Conservation (phyloP, 2,888 invertebrate species). For the Parnassius mnemosyne region DNA sequence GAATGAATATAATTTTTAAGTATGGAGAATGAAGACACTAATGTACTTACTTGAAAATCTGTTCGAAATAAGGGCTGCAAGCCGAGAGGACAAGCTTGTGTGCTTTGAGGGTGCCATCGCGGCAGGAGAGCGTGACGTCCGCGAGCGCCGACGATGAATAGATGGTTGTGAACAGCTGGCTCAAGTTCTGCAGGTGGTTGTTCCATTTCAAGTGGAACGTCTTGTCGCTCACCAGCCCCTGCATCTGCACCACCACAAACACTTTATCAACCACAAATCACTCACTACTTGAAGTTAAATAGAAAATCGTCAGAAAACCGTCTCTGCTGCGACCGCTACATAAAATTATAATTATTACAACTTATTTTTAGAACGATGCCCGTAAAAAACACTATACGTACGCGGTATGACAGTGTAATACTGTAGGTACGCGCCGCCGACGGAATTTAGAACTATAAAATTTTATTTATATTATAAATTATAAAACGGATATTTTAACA, state of each 20-base stretch:
- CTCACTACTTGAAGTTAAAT: slow-evolving; percentile 63
- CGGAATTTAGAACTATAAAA: slow-evolving; percentile 76
- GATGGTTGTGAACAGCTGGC: slow-evolving; percentile 84
- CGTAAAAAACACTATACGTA: slow-evolving; percentile 81
- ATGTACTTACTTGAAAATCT: slow-evolving; percentile 81
- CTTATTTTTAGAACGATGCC: slow-evolving; percentile 82
- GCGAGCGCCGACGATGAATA: slow-evolving; percentile 85
- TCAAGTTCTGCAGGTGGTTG: slow-evolving; percentile 86
- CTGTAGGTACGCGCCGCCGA: slow-evolving; percentile 78
- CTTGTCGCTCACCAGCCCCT: slow-evolving; percentile 82
- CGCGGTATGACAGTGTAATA: slow-evolving; percentile 80
- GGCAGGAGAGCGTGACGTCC: slow-evolving; percentile 86
- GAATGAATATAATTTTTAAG: background rate
- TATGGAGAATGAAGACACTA: background rate
- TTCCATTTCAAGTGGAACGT: slow-evolving; percentile 87
- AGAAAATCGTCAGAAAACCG: slow-evolving; percentile 74
- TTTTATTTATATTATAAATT: slow-evolving; percentile 69
- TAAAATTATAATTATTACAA: slow-evolving; percentile 81
- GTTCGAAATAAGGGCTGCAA: slow-evolving; percentile 88
- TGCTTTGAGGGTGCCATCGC: slow-evolving; percentile 85
- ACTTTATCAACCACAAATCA: slow-evolving; percentile 64
- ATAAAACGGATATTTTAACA: slow-evolving; percentile 56
- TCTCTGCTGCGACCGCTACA: slow-evolving; percentile 77
- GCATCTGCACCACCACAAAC: slow-evolving; percentile 77
- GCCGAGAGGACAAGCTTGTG: slow-evolving; percentile 87